Conservation (phyloP, 2,113 vertebrate species). For the Hemiscyllium ocellatum region DNA sequence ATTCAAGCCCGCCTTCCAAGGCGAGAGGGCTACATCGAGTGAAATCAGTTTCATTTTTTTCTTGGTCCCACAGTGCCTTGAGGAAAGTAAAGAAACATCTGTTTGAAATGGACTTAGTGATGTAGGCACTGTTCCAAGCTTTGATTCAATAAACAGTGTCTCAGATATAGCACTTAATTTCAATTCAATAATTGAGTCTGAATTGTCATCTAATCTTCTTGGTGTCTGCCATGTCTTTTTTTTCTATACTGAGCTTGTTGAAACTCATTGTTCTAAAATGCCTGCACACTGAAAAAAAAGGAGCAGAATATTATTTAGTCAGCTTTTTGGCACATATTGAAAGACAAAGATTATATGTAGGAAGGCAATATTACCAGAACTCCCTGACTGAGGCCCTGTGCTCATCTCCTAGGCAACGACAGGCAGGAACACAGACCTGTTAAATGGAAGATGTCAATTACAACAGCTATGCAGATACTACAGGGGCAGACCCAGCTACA, state of each 20-base stretch:
- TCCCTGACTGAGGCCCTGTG: constrained; percentile 54
- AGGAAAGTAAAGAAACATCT: constrained; percentile 15
- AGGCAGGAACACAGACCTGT: constrained; percentile 66
- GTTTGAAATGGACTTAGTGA: constrained; percentile 7
- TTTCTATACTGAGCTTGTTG: neutral
- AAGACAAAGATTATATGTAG: constrained; percentile 45
- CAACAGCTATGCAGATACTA: constrained; percentile 63
- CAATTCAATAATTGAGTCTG: constrained; percentile 20
- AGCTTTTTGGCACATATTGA: constrained; percentile 27
- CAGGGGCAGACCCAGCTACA: neutral
- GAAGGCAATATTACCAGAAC: constrained; percentile 55
- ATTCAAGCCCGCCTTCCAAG: neutral
- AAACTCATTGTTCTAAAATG: neutral
- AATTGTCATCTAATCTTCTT: neutral
- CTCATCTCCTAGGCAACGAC: constrained; percentile 72
- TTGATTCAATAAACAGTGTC: neutral
- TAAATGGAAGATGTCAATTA: constrained; percentile 86
- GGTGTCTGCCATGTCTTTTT: neutral
- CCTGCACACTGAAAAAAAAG: neutral
- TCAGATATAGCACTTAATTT: constrained; percentile 29
- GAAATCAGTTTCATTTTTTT: neutral
- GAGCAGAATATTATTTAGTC: neutral
- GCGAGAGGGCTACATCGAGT: neutral
- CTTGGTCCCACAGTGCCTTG: neutral
- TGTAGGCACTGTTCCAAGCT: neutral